Percentiles rank a stretch among this genome's conserved stretches.
Conservation (phyloP, 2,113 vertebrate genomes). For the Toxotes chatareus region DNA sequence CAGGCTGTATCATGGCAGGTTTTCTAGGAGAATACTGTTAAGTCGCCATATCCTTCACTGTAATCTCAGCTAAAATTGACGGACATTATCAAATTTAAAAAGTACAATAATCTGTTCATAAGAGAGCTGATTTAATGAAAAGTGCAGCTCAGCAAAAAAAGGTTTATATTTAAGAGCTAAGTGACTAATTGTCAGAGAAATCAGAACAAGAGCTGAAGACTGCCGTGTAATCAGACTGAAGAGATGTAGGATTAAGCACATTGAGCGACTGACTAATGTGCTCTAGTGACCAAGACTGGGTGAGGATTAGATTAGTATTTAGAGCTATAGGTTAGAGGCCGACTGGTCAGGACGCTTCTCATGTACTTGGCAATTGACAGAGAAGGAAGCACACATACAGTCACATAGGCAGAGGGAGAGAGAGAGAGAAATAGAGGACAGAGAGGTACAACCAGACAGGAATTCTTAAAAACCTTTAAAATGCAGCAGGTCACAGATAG, state of each 20-base stretch:
- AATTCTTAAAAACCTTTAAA: constrained; percentile 8
- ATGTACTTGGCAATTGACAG: constrained; percentile 33
- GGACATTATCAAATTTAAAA: neutral
- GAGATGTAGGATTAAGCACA: constrained; percentile 72
- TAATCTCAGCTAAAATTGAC: neutral
- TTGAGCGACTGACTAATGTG: constrained; percentile 74
- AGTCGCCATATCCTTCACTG: neutral
- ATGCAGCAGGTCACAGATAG: neutral
- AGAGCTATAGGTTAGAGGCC: constrained; percentile 66
- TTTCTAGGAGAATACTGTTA: constrained; percentile 6
- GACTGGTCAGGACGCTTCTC: constrained; percentile 28
- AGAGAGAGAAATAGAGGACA: neutral
- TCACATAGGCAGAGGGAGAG: neutral
- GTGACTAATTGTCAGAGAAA: constrained; percentile 53
- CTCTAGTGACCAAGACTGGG: constrained; percentile 65
- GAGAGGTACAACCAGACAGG: neutral
- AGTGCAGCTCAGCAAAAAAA: neutral
- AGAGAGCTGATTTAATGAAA: constrained; percentile 6
- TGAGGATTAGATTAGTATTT: constrained; percentile 82
- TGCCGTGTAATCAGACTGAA: constrained; percentile 49
- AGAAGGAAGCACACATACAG: neutral
- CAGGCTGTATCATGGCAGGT: constrained; percentile 4
- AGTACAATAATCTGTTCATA: neutral
- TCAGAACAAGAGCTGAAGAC: constrained; percentile 42
- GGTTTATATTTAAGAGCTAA: constrained; percentile 31